Percentiles rank a stretch among this genome's conserved stretches.
These are phyloP conservation scores for Drosophila percnosoma DNA, from an alignment of 2,888 invertebrate species.

Conservation along the genomic window DNA sequence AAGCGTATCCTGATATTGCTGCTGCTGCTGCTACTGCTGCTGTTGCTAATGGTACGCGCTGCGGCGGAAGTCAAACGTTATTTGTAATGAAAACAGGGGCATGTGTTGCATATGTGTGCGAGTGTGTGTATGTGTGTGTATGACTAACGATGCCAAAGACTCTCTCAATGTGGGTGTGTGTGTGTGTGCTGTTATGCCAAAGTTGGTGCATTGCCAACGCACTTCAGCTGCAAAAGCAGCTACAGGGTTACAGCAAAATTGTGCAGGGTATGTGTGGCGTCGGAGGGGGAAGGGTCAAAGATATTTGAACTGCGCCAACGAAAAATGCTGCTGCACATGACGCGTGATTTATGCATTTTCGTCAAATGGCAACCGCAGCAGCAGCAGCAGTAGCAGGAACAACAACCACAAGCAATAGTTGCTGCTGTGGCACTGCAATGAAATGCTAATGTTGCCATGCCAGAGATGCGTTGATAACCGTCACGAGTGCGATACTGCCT, in stretches of 20 bases:
- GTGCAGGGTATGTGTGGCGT: neutral
- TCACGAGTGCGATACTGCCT: conserved; percentile 40
- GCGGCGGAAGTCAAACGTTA: conserved; percentile 81
- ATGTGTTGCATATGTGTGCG: conserved; percentile 63
- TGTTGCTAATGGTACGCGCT: conserved; percentile 50
- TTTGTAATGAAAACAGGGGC: conserved; percentile 81
- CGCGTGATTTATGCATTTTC: conserved; percentile 78
- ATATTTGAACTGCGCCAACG: conserved; percentile 71
- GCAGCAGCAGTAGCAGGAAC: conserved; percentile 26
- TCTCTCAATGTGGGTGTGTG: conserved; percentile 29
- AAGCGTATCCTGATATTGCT: conserved; percentile 37
- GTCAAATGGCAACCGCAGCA: conserved; percentile 73
- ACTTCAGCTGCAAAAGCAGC: conserved; percentile 51
- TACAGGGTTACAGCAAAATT: neutral
- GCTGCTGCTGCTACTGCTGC: conserved; percentile 6
- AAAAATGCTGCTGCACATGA: conserved; percentile 74
- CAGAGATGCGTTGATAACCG: conserved; percentile 66
- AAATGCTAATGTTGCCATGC: conserved; percentile 77
- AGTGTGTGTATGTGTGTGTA: conserved; percentile 8
- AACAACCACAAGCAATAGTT: conserved; percentile 40
- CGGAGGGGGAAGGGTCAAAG: conserved; percentile 23
- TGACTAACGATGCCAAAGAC: conserved; percentile 62
- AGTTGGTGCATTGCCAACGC: conserved; percentile 76
- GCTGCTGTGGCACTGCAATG: conserved; percentile 62
- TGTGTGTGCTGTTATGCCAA: conserved; percentile 34